Percentiles rank a stretch among this genome's conserved stretches.
These are phyloP conservation scores for Acleris cristana DNA, from an alignment of 2,888 invertebrate genomes.

Conservation along the genomic window DNA sequence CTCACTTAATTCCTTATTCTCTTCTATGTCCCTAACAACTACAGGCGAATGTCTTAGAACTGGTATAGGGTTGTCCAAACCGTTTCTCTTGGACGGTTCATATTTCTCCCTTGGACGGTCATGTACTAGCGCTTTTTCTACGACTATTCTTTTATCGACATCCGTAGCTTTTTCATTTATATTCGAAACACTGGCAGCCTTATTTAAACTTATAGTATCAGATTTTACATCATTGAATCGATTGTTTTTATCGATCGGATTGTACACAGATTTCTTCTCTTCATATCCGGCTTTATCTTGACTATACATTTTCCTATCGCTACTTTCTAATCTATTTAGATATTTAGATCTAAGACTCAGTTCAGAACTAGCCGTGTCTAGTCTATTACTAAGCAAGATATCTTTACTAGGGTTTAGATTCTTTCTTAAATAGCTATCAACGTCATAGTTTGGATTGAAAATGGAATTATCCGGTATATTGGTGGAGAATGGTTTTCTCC, in stretches of 20 bases:
- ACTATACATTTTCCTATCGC: too few species aligned
- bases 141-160: conserved; percentile 41
- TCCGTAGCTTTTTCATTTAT: conserved; percentile 5
- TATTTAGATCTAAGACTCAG: conserved; percentile 32
- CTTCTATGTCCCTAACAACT: conserved; percentile 38
- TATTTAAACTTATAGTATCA: background rate
- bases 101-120: conserved; percentile 43
- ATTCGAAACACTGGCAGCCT: background rate
- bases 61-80: conserved; percentile 84
- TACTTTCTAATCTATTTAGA: conserved; percentile 1
- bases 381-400: conserved; percentile 41
- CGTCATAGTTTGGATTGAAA: conserved; percentile 71
- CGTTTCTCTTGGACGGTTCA: conserved; percentile 40
- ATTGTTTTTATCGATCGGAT: background rate
- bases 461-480: conserved; percentile 77
- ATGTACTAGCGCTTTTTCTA: conserved; percentile 56
- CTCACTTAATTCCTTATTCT: conserved; percentile 57
- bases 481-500: conserved; percentile 64
- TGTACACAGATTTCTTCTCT: conserved; percentile 4
- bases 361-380: conserved; percentile 35
- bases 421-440: conserved; percentile 69
- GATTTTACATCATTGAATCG: background rate
- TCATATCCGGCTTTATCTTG: background rate
- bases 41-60: conserved; percentile 82
- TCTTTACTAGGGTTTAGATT: conserved; percentile 68